phyloP scores from a whole-genome alignment of 2,113 vertebrate species.

The Peromyscus leucopus region DNA sequence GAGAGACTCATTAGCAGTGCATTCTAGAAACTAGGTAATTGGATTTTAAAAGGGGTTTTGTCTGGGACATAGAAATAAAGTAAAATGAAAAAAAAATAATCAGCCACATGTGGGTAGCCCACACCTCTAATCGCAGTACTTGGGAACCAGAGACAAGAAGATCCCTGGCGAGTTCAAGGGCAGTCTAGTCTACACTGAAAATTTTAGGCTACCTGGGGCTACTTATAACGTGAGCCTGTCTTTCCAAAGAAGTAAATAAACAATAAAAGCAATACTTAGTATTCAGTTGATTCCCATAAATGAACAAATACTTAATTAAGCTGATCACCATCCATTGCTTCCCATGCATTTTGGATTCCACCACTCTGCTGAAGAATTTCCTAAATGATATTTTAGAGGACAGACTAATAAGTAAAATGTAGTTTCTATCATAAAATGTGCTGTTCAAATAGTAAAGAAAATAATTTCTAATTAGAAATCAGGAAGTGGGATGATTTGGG shows the following conservation, averaged over 20 bases:
- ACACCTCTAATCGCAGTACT: neutral
- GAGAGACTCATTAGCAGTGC: neutral
- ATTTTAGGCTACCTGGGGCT: neutral
- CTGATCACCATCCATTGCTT: neutral
- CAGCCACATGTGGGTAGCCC: neutral
- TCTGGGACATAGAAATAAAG: neutral
- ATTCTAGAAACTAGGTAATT: neutral
- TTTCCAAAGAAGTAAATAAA: neutral
- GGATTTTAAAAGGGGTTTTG: neutral
- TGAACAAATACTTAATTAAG: neutral
- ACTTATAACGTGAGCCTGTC: neutral
- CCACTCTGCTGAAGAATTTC: neutral
- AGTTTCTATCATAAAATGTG: neutral
- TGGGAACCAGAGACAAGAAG: neutral
- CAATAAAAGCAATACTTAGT: neutral
- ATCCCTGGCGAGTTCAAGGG: neutral
- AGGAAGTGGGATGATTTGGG: neutral
- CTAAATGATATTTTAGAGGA: neutral
- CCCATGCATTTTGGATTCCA: neutral
- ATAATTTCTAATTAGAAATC: conserved; percentile 33
- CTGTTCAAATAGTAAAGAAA: neutral
- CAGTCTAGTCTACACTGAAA: neutral
- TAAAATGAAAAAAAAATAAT: neutral
- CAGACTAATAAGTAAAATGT: neutral
- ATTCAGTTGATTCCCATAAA: neutral